Base-by-base conservation (phyloP, 2,888 invertebrate genomes). In the Ectemnius continuus region DNA sequence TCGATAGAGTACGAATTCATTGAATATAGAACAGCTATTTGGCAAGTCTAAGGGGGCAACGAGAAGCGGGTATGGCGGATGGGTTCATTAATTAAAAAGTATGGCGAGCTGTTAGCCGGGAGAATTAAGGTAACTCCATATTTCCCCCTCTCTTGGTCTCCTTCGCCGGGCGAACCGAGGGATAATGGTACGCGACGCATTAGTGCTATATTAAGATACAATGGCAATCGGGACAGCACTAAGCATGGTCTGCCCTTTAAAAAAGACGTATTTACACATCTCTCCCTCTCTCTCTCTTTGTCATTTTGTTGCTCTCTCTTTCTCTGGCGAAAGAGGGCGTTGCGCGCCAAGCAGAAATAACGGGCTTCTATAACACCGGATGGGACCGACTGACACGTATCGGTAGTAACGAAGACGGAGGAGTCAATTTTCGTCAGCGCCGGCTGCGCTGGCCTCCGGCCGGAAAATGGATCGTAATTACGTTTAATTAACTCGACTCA, bases 391-490 rank as follows among this genome's bases (percentile, higher is more conserved):
- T 68, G 77, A 79, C 67, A 36, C 20, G 75, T 73, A 79, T 78
- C 70, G 63, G 61, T 26, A 58, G 61, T 66, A 78, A 81, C 65
- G 77, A 80, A 76, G 79, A 78, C 75, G 67, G 52, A 80, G 64
- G 73, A 80, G 80, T 71, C 76, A 81, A 78, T 83, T 84, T 79
- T 78, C 77, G 70, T 75, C 71, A 76, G 65, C 75, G 76, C 78
- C 75, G 74, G 36, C 36, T 36, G 36, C 2, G 23, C 59, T 20
- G 60, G 64, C 58, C 58, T 75, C 72, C 1, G 36, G 78, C 66
- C 70, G 60, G 75, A 80, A 82, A 85, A 83, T 78, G 67, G 81
- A 80, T 80, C 72, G 79, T 78, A 83, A 84, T 86, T 83, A 81
- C 76, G 81, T 85, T 84, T 81, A 85, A 86, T 86, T 85, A 81